Evolutionary conservation across 2,797 vertebrate genomes (phyloP).

Genomic region (Pangasius mekongensis): DNA sequence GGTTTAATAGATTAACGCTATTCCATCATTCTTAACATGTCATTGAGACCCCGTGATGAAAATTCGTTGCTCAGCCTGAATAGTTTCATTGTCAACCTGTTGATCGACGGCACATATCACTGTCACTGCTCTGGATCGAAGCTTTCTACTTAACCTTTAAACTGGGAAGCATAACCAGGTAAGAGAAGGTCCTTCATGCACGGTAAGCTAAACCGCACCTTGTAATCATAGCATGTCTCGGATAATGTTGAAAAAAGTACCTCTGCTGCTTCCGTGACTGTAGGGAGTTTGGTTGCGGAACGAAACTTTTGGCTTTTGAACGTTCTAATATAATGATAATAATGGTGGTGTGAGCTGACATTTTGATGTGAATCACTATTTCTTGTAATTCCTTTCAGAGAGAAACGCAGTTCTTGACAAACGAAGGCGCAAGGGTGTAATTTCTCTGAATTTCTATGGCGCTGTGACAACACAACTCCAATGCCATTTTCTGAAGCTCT

Average conservation of each 20-base stretch:
- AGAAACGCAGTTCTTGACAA: background rate
- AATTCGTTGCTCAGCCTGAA: background rate
- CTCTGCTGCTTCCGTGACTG: background rate
- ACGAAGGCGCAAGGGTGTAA: background rate
- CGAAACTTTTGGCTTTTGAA: background rate
- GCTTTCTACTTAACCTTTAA: background rate
- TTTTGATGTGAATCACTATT: background rate
- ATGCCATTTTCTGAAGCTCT: background rate
- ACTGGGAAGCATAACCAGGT: background rate
- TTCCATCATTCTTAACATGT: too few relatives aligned
- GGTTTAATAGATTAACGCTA: too few relatives aligned
- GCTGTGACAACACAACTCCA: background rate
- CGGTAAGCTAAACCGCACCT: background rate
- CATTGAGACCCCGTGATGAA: too few relatives aligned
- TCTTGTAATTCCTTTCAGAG: background rate
- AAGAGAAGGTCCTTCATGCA: background rate
- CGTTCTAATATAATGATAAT: background rate
- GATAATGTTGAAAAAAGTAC: background rate
- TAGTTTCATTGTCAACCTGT: background rate
- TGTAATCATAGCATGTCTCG: background rate
- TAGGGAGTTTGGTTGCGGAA: background rate
- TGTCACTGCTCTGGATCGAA: background rate
- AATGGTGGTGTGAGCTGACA: background rate
- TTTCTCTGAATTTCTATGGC: background rate
- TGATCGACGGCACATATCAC: background rate